A percentile compares a stretch with the other conserved stretches of the same genome.
Conservation (phyloP, 2,888 invertebrate species). For the Seira sanloemensis region DNA sequence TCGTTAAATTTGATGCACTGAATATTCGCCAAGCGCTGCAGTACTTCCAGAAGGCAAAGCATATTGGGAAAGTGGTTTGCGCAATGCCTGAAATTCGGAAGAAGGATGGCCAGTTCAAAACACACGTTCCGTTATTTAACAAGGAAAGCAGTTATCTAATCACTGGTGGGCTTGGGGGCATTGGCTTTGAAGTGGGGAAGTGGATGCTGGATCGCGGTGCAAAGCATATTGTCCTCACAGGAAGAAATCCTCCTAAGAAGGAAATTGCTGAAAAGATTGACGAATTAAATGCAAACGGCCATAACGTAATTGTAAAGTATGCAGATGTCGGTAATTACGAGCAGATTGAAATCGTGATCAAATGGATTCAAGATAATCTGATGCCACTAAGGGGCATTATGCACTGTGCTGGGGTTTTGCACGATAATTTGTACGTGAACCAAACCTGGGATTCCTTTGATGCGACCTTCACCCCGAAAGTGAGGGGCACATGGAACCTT, state of each 20-base stretch:
- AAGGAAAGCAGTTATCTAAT: conserved; percentile 24
- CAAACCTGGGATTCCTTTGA: conserved; percentile 34
- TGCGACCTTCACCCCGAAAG: conserved; percentile 31
- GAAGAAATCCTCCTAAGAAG: conserved; percentile 8
- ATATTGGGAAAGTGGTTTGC: conserved; percentile 54
- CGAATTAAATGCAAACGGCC: neutral
- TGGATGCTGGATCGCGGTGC: conserved; percentile 47
- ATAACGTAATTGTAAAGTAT: neutral
- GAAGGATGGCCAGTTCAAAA: neutral
- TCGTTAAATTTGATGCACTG: conserved; percentile 27
- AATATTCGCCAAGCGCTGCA: conserved; percentile 30
- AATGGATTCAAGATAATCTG: neutral
- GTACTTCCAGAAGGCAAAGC: conserved; percentile 46
- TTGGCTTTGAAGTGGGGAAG: conserved; percentile 25
- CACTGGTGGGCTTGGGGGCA: conserved; percentile 48
- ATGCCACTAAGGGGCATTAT: conserved; percentile 48
- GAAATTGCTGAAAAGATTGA: conserved; percentile 32
- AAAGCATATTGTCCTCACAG: conserved; percentile 17
- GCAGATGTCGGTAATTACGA: conserved; percentile 25
- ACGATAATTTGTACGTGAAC: conserved; percentile 28
- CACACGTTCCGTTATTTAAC: conserved; percentile 12
- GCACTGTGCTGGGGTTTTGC: conserved; percentile 48
- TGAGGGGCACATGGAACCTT: conserved; percentile 41
- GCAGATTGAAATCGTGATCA: neutral
- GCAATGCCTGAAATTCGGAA: conserved; percentile 2